These are phyloP conservation scores for Mimas tiliae DNA, from an alignment of 2,888 invertebrate species.

Conservation along the genomic window DNA sequence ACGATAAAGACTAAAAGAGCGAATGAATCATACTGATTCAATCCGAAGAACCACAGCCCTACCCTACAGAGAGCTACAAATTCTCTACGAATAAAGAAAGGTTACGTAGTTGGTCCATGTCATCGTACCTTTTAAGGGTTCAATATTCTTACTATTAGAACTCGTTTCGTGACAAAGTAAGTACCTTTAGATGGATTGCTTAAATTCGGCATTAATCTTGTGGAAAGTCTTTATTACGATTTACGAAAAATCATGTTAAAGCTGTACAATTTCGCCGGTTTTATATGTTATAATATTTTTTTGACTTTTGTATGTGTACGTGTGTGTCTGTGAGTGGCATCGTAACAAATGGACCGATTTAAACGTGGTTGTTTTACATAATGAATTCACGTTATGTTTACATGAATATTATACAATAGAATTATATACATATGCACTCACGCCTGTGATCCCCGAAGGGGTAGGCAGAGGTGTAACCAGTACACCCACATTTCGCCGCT, in stretches of 20 bases:
- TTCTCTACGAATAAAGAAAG: constrained; percentile 29
- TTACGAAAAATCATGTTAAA: not conserved
- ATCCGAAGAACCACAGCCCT: not conserved
- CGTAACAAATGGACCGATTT: too few species aligned
- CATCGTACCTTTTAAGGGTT: constrained; percentile 27
- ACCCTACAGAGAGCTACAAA: constrained; percentile 13
- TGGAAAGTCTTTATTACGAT: not conserved
- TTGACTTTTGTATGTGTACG: too few species aligned
- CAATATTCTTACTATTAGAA: constrained; percentile 23
- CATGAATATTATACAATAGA: too few species aligned
- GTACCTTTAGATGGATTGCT: not conserved
- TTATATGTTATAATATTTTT: too few species aligned
- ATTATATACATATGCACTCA: too few species aligned
- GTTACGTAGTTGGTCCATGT: constrained; percentile 26
- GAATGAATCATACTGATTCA: not conserved
- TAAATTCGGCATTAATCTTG: constrained; percentile 1
- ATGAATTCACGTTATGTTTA: too few species aligned
- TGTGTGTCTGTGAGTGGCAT: too few species aligned
- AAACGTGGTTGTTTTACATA: too few species aligned
- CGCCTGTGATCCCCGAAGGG: too few species aligned
- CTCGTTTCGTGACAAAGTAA: constrained; percentile 6
- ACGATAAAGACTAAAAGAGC: not conserved
- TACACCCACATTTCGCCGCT: too few species aligned
- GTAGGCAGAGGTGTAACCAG: too few species aligned
- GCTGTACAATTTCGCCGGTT: too few species aligned